These are phyloP conservation scores for Scaptomyza hsui DNA, from an alignment of 1,140 invertebrate genomes.

Conservation along the genomic window DNA sequence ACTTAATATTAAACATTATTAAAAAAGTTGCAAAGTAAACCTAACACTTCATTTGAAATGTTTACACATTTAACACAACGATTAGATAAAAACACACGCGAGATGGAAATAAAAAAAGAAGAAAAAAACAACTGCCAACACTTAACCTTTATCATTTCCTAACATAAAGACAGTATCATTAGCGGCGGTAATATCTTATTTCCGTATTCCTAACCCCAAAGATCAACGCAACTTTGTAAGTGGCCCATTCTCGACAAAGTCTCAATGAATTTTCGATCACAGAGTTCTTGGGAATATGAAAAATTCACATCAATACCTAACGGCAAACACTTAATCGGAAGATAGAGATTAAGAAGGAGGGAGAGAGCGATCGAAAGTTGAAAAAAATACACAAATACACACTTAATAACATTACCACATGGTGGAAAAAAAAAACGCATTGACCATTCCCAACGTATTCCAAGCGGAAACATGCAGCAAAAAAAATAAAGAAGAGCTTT, in stretches of 20 bases:
- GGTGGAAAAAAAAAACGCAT: constrained; percentile 25
- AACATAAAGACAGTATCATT: background rate
- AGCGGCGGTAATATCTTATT: background rate
- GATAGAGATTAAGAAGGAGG: constrained; percentile 11
- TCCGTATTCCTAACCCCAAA: constrained; percentile 8
- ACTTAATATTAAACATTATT: background rate
- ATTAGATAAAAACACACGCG: background rate
- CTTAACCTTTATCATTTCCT: constrained; percentile 10
- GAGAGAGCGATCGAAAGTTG: constrained; percentile 20
- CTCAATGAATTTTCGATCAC: background rate
- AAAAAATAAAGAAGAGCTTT: constrained; percentile 40
- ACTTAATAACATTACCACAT: constrained; percentile 46
- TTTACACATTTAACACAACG: background rate
- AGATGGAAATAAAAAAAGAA: no score
- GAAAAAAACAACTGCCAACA: background rate
- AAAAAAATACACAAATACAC: constrained; percentile 58
- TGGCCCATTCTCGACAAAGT: no score
- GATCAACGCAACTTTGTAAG: constrained; percentile 4
- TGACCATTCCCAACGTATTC: constrained; percentile 23
- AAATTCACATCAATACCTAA: constrained; percentile 32
- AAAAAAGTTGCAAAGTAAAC: background rate
- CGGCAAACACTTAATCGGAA: constrained; percentile 10
- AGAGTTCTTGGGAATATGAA: constrained; percentile 23
- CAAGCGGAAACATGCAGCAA: constrained; percentile 38
- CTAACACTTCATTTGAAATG: background rate